These are phyloP conservation scores for Agonopterix heracliana DNA, from an alignment of 2,888 invertebrate species.

Conservation along the genomic window DNA sequence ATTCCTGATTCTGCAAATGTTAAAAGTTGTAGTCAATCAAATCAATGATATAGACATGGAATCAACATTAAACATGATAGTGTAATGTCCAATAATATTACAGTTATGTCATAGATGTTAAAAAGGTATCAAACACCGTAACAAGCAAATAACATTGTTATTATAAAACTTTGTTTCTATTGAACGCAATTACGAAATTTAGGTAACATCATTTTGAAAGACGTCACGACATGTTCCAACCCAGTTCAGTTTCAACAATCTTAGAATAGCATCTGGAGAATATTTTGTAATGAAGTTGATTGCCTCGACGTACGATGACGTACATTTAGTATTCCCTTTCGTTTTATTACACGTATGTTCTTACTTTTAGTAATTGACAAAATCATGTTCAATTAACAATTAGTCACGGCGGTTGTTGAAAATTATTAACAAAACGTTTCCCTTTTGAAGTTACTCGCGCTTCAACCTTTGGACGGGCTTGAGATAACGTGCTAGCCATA, in stretches of 20 bases:
- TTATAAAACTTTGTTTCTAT: not conserved
- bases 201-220: constrained; percentile 2
- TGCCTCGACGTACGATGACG: not conserved
- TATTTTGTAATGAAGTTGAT: not conserved
- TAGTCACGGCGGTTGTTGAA: not conserved
- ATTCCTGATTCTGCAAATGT: too few relatives aligned
- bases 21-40: too few relatives aligned
- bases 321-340: not conserved
- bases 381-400: too few relatives aligned
- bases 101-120: too few relatives aligned
- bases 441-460: not conserved
- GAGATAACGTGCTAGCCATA: constrained; percentile 16
- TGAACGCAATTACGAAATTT: not conserved
- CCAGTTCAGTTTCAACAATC: constrained; percentile 34
- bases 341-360: too few relatives aligned
- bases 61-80: too few relatives aligned
- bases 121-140: too few relatives aligned
- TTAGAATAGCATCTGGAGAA: constrained; percentile 15
- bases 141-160: not conserved
- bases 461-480: not conserved
- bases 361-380: too few relatives aligned
- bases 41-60: too few relatives aligned
- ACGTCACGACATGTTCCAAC: constrained; percentile 44
- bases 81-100: too few relatives aligned
- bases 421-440: not conserved